Percentiles rank a stretch among this genome's conserved stretches.
Evolutionary conservation across 2,113 vertebrate genomes (phyloP).

Genomic region (Sigmodon hispidus): DNA sequence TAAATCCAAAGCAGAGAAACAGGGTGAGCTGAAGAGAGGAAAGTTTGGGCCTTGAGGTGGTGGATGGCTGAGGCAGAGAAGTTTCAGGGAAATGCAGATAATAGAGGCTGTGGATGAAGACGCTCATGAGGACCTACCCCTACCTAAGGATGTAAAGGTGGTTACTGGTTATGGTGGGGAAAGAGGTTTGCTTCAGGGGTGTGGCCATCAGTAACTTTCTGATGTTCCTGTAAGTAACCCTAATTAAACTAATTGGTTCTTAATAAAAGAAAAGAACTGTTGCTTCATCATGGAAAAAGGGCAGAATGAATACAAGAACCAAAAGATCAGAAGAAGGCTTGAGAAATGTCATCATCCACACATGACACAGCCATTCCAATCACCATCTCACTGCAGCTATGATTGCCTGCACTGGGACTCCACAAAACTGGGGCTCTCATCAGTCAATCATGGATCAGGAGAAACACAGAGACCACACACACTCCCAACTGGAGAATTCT

Average conservation of each 20-base stretch:
- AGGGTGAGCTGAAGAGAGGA: not conserved
- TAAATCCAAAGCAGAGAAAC: not conserved
- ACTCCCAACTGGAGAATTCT: not conserved
- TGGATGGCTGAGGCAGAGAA: no score
- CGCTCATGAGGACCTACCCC: not conserved
- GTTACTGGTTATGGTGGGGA: not conserved
- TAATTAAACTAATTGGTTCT: not conserved
- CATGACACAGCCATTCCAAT: not conserved
- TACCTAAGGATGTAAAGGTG: not conserved
- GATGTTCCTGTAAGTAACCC: not conserved
- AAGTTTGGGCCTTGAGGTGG: fast-evolving
- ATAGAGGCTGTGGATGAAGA: not conserved
- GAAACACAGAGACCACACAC: not conserved
- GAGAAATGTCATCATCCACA: not conserved
- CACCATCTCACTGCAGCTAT: not conserved
- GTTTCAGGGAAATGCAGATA: not conserved
- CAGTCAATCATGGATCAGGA: not conserved
- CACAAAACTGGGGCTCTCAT: not conserved
- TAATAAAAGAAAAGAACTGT: not conserved
- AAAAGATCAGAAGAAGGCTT: not conserved
- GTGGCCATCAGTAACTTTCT: not conserved
- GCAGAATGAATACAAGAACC: not conserved
- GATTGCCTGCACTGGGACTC: not conserved
- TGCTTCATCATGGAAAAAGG: not conserved
- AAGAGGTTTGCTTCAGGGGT: not conserved